A percentile compares a stretch with the other conserved stretches of the same genome.
Conservation (phyloP, 2,797 vertebrate species). For the Sebastes kiyomatsui region DNA sequence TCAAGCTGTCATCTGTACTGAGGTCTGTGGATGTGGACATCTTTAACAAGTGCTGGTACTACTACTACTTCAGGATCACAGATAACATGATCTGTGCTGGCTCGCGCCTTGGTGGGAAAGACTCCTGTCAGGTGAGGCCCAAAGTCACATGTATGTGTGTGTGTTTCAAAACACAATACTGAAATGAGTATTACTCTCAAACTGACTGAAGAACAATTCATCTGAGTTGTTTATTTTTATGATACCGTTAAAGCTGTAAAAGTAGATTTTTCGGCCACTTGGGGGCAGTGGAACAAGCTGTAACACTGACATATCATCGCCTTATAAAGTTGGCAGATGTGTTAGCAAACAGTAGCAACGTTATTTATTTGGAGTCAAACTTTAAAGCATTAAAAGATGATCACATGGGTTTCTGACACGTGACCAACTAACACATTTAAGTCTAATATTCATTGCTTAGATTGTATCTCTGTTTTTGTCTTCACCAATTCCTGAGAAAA, state of each 20-base stretch:
- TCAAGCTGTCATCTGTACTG: conserved; percentile 74
- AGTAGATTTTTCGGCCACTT: background rate
- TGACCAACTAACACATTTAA: too few species aligned
- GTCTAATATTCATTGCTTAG: too few species aligned
- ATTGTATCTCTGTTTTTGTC: too few species aligned
- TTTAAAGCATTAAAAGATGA: too few species aligned
- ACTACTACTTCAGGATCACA: conserved; percentile 81
- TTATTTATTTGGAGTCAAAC: background rate
- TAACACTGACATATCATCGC: background rate
- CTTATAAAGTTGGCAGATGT: background rate
- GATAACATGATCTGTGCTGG: conserved; percentile 85
- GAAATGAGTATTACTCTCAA: background rate
- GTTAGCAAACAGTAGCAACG: background rate
- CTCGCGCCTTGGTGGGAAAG: conserved; percentile 74
- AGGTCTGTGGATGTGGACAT: conserved; percentile 77
- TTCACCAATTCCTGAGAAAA: too few species aligned
- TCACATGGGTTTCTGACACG: too few species aligned
- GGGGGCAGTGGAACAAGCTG: background rate
- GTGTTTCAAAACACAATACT: background rate
- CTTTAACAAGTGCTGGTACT: conserved; percentile 75
- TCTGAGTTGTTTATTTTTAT: background rate
- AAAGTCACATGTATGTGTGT: background rate
- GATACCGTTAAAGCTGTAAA: background rate
- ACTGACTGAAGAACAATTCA: background rate
- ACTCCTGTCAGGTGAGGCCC: conserved; percentile 82